Evolutionary conservation across 2,797 vertebrate species (phyloP), one percentile per base, ranked within the genome.

Genomic region (Cheirogaleus major): DNA sequence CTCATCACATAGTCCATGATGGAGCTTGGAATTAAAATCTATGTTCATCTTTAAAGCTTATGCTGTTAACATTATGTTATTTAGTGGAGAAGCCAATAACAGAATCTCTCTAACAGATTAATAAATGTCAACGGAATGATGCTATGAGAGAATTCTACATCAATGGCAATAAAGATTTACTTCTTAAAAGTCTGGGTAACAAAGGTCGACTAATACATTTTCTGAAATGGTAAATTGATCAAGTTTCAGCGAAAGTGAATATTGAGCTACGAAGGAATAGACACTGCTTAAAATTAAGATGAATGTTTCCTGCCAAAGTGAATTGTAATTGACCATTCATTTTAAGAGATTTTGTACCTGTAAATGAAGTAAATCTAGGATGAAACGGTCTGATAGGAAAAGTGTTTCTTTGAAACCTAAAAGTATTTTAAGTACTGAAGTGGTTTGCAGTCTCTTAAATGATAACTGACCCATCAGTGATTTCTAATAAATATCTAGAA

Each of bases 201-300:
- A 75, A 85, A 76, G 12, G 11, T 35, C 59, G 79, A 76, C 38
- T 15, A 48, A 50, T 38, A 23, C 17, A 13, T 20, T 87, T 93
- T 76, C 59, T 85, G 22, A 89, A 79, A 55, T 50, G 10, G 27
- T 63, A 73, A 50, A 63, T 4, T 50, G 43, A 63, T 92, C 9
- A 50, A 38, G 14, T 85, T 93, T 96, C 13, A 82, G 50, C 57
- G 27, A 91, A 91, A 87, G 84, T 59, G 14, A 85, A 67, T 70
- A 81, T 23, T 50, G 32, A 45, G 25, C 20, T 65, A 72, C 10
- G 43, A 93, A 55, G 57, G n/a, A 59, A 63, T 78, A 86, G 63
- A 72, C 14, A 48, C 7, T 73, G 18, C 22, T 75, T 83, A 52
- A 75, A 65, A 67, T 48, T 41, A 90, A 90, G 67, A 72, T 35